Percentiles rank a stretch among this genome's conserved stretches.
Conservation (phyloP, 2,888 invertebrate genomes). For the Epinotia brunnichana region DNA sequence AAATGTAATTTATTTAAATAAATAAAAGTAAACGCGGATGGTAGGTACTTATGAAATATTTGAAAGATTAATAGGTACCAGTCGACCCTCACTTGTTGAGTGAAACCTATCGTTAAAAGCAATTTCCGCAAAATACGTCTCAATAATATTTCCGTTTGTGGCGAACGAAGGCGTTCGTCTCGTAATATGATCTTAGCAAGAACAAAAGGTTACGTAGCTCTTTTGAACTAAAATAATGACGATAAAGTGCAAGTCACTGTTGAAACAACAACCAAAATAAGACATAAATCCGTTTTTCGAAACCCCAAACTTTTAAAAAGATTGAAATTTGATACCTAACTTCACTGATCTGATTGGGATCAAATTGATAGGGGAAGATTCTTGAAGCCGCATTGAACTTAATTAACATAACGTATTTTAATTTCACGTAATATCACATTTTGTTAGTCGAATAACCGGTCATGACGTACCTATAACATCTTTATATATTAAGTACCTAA, state of each 20-base stretch:
- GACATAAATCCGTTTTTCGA: background rate
- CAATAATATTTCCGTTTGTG: conserved; percentile 16
- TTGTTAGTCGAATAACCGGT: no score
- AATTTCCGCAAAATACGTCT: conserved; percentile 10
- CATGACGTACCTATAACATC: no score
- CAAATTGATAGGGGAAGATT: background rate
- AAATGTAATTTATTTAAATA: background rate
- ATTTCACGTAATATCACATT: no score
- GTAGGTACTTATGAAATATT: background rate
- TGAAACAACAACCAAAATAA: background rate
- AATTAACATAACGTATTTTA: no score
- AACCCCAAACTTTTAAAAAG: background rate
- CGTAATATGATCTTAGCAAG: conserved; percentile 9
- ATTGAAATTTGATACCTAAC: background rate
- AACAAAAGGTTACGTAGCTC: background rate
- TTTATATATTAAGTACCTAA: no score
- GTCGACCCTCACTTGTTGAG: background rate
- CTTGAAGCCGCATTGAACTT: background rate
- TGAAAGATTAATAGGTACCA: background rate
- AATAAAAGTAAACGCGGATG: background rate
- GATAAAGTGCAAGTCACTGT: background rate
- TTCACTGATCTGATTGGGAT: background rate
- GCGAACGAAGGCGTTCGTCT: background rate
- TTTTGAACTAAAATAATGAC: background rate
- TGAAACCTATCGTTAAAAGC: conserved; percentile 6